A percentile compares a stretch with the other conserved stretches of the same genome.
phyloP scores from a whole-genome alignment of 2,888 invertebrate species.

The Lapara coniferarum region DNA sequence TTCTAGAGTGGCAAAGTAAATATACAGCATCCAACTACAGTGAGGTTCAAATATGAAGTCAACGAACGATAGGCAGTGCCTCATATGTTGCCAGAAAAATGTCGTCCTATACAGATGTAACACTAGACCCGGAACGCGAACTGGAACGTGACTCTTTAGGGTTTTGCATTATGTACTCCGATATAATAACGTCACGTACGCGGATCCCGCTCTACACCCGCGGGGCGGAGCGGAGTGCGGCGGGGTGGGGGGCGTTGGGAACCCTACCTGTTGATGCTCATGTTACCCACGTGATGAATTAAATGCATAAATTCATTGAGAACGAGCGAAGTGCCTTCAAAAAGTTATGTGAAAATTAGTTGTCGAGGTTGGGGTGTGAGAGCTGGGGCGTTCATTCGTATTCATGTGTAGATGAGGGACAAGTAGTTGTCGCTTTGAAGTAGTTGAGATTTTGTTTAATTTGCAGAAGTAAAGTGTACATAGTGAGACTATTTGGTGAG shows the following conservation, averaged over 20 bases:
- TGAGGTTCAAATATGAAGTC: too few species aligned
- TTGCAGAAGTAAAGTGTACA: too few species aligned
- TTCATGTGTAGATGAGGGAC: neutral
- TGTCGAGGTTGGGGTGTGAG: neutral
- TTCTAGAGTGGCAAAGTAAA: too few species aligned
- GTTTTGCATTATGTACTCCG: too few species aligned
- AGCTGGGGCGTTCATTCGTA: neutral
- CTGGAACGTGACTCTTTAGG: too few species aligned
- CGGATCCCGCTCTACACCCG: neutral
- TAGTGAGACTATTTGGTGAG: too few species aligned
- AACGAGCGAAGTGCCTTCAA: slow-evolving; percentile 5
- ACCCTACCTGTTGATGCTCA: neutral
- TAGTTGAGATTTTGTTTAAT: neutral
- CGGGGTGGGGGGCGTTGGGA: neutral
- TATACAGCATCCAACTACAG: too few species aligned
- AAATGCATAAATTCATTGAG: slow-evolving; percentile 23
- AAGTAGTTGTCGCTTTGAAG: neutral
- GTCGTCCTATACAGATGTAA: too few species aligned
- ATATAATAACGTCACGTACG: neutral
- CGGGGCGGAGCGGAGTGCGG: neutral
- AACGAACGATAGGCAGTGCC: too few species aligned
- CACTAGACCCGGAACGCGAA: too few species aligned
- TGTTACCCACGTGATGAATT: slow-evolving; percentile 20
- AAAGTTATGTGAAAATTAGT: slow-evolving; percentile 1
- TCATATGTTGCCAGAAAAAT: too few species aligned